Evolutionary conservation across 2,888 invertebrate genomes (phyloP), one percentile per base, ranked within the genome.

Genomic region (Drosophila mimica): DNA sequence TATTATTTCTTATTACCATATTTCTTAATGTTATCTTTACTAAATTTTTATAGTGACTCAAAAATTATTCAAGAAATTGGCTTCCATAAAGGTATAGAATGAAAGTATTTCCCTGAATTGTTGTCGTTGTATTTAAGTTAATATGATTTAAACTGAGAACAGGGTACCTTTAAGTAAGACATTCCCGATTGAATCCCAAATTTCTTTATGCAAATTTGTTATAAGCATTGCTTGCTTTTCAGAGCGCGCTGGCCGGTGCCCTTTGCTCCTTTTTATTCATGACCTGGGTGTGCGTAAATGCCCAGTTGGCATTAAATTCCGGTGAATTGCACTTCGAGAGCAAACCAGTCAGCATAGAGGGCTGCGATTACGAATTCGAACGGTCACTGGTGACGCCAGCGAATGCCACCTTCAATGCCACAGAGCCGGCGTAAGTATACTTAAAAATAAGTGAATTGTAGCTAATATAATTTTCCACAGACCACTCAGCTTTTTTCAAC

Each of bases 191-290:
- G 25, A 33, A 15, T n/a, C n/a, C n/a, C n/a, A n/a, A 51, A 4
- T 28, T 36, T 49, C 11, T 15, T 13, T 53, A 58, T 54, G 28
- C 28, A 34, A 63, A 63, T 71, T 5, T 68, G 2, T n/a, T 25
- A 25, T 57, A 48, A 60, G 5, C 17, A 25, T 40, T 17, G 1
- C 43, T 43, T 60, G n/a, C 9, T 31, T 69, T 76, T 9, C 81
- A 96, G 96, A 96, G 96, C 75, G 96, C 96, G 0, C 88, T 96
- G 1, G 93, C 94, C 58, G 97, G 97, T 40, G 96, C 96, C 17
- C 75, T 95, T 0, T 91, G 94, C 1, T 95, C 96, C 0, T 92
- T 96, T 38, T 76, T 93, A 17, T 94, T 95, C 34, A 96, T 96
- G 92, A 94, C 94, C 69, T 96, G 96, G 96, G 92, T 96, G 0